Conservation (phyloP, 2,797 vertebrate genomes). For the Melanotaenia pygmaea region DNA sequence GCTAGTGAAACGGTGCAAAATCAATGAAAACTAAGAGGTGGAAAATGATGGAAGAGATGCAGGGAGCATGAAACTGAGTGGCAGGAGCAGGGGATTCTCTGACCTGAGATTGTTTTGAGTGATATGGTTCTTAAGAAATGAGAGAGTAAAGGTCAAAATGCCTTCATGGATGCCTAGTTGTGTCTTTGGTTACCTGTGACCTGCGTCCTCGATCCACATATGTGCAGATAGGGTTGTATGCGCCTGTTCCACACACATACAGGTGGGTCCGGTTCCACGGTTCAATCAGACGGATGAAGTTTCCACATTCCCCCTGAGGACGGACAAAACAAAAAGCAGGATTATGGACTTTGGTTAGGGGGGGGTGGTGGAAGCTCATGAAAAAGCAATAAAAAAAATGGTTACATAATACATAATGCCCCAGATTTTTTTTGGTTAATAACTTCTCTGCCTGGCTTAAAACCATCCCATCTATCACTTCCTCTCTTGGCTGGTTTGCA, state of each 20-base stretch:
- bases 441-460: constrained; percentile 46
- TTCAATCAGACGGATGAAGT: constrained; percentile 98
- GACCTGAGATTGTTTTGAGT: constrained; percentile 57
- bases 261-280: constrained; percentile 99
- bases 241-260: constrained; percentile 96
- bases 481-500: constrained; percentile 45
- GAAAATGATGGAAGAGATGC: constrained; percentile 59
- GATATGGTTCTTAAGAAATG: constrained; percentile 45
- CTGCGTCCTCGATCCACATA: constrained; percentile 96
- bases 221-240: constrained; percentile 98
- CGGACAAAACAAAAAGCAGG: constrained; percentile 45
- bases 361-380: constrained; percentile 5
- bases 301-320: constrained; percentile 94
- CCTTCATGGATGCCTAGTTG: constrained; percentile 45
- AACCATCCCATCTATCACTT: constrained; percentile 59
- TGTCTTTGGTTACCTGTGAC: constrained; percentile 90
- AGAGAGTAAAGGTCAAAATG: constrained; percentile 59
- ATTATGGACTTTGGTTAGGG: constrained; percentile 21
- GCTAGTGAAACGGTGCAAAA: constrained; percentile 52
- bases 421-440: constrained; percentile 53
- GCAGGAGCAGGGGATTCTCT: constrained; percentile 36
- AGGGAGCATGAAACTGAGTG: constrained; percentile 44
- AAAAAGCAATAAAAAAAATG: constrained; percentile 32
- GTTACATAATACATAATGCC: constrained; percentile 51
- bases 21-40: constrained; percentile 60